Base-by-base conservation (phyloP, 2,888 invertebrate species). In the Stenurella melanura region DNA sequence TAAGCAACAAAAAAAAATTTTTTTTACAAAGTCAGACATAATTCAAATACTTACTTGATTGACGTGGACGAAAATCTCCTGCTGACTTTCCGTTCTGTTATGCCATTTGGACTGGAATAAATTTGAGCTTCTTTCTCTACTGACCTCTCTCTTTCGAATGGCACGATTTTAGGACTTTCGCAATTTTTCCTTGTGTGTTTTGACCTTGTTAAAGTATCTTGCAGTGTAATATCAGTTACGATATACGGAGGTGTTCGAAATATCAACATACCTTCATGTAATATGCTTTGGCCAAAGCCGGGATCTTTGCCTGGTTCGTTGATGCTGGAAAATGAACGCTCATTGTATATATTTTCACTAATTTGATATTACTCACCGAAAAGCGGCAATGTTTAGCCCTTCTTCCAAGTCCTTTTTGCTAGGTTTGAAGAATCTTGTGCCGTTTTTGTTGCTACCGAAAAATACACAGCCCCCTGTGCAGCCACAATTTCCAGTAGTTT, bases 401-500 rank as follows among this genome's bases (percentile, higher is more conserved):
- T 96, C 96, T 74, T 93, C 93, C 57, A 96, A 90, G 90, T 97
- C 97, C 76, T 94, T 93, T 30, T 94, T 91, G 79, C 93, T 95
- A 0, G 97, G 97, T 86, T 96, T 96, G 82, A 98, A 96, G 90
- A 98, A 98, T 81, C 94, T 93, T 12, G 93, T 90, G 0, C 98
- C 98, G 88, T 98, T 97, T 86, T 93, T 93, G 89, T 98, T 98
- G 73, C 93, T 94, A 1, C 98, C 99, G 87, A 99, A 99, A 90
- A 99, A 99, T 12, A 92, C 92, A 87, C 98, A 98, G 0, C 98
- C 98, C 2, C 99, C 99, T 38, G 96, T 95, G 88, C 99, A 99
- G 0, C 98, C 99, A 88, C 99, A 99, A 83, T 95, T 96, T 34
- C 90, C 90, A 19, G 86, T 81, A 0, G 93, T 90, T 75, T 92